Conservation (phyloP, 2,888 invertebrate species). For the Fragum fragum region DNA sequence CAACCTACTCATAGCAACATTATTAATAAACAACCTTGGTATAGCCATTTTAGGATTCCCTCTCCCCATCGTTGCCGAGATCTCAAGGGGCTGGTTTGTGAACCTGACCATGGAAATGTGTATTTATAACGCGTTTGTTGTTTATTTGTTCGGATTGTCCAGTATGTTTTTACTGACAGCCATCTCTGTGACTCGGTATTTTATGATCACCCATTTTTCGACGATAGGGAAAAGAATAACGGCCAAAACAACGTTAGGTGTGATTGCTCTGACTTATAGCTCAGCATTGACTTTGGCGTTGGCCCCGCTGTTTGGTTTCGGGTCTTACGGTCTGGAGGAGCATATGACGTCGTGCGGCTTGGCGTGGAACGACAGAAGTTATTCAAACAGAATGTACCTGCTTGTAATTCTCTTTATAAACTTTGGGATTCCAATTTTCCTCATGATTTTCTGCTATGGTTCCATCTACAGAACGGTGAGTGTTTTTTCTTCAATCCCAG, state of each 20-base stretch:
- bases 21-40: conserved; percentile 9
- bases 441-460: conserved; percentile 5
- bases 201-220: not conserved
- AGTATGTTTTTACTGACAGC: conserved; percentile 9
- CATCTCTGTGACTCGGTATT: conserved; percentile 14
- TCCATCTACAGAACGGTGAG: conserved; percentile 19
- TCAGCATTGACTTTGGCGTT: not conserved
- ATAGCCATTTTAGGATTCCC: not conserved
- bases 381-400: not conserved
- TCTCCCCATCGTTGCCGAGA: conserved; percentile 27
- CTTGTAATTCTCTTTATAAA: not conserved
- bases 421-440: conserved; percentile 1
- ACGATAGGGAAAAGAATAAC: conserved; percentile 6
- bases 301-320: conserved; percentile 30
- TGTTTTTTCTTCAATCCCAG: not conserved
- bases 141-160: not conserved
- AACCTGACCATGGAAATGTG: not conserved
- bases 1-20: conserved; percentile 8
- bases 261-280: not conserved
- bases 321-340: conserved; percentile 37
- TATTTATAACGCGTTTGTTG: conserved; percentile 16
- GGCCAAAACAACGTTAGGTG: not conserved
- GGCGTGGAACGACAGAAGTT: conserved; percentile 31
- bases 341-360: conserved; percentile 40
- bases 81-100: conserved; percentile 22